Evolutionary conservation across 2,888 invertebrate species (phyloP).

Genomic region (Lamproptera curius): DNA sequence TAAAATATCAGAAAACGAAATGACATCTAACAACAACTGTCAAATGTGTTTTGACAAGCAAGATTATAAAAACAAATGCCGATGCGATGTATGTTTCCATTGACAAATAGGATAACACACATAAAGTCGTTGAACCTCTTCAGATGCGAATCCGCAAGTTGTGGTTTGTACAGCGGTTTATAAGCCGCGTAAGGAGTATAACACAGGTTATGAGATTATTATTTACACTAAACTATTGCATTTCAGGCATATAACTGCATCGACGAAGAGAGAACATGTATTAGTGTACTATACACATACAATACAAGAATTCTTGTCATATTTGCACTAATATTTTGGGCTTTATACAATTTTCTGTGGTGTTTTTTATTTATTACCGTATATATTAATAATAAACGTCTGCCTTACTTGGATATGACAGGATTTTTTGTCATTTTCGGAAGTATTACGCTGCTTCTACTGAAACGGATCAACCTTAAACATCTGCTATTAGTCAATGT

Average conservation of each 20-base stretch:
- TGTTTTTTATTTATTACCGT: slow-evolving; percentile 50
- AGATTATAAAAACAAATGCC: no score
- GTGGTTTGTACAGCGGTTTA: no score
- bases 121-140: no score
- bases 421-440: slow-evolving; percentile 39
- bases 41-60: no score
- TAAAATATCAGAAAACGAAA: no score
- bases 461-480: slow-evolving; percentile 42
- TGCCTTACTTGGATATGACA: slow-evolving; percentile 38
- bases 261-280: slow-evolving; percentile 55
- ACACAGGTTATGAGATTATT: no score
- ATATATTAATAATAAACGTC: slow-evolving; percentile 36
- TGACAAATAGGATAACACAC: no score
- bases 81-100: no score
- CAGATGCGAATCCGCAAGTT: no score
- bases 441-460: slow-evolving; percentile 41
- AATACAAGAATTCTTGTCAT: slow-evolving; percentile 48
- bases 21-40: no score
- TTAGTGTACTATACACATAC: slow-evolving; percentile 46
- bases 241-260: slow-evolving; percentile 62
- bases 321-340: slow-evolving; percentile 44
- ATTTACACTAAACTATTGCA: neutral
- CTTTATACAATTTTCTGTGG: slow-evolving; percentile 49
- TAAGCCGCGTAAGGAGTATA: no score
- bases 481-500: slow-evolving; percentile 45